Base-by-base conservation (phyloP, 2,888 invertebrate genomes). In the Auanema sp. region DNA sequence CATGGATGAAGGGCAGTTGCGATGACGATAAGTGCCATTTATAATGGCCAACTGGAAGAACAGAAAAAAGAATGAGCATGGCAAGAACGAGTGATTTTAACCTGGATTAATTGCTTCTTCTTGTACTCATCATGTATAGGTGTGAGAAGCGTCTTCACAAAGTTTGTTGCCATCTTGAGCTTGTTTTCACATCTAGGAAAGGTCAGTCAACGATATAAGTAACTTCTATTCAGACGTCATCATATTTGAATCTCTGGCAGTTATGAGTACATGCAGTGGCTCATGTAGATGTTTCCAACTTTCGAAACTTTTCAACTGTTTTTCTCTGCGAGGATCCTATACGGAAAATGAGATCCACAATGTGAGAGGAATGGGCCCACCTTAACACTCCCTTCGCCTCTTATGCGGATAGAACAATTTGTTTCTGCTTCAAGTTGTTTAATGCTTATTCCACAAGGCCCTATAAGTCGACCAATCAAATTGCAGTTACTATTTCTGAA, bases 81-180 rank as follows among this genome's bases (percentile, higher is more conserved):
- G n/a, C n/a, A n/a, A n/a, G n/a, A n/a, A n/a, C 43, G 11, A 43
- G 43, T 12, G 14, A 43, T n/a, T n/a, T n/a, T 43, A 43, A 47
- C 47, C 51, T 98, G 97, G 94, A 98, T 55, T n/a, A 98, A 89
- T 87, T 98, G 98, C 84, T 95, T 90, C 87, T 97, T 97, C 89
- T 98, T 98, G 84, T 97, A 88, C 86, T 96, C 97, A 87, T 98
- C 98, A 88, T 98, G 97, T 59, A 94, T 93, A 85, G 96, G 96
- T 85, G 95, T 90, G 81, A 98, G 90, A 83, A 98, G 89, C 86
- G 93, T 94, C 87, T 92, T 93, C 68, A 98, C 94, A 89, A 96
- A 96, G 83, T 93, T 93, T 47, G 95, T 93, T 53, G 97, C 97
- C 84, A 93, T 89, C 80, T 91, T 90, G 81, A 98, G 88, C 87